A percentile compares a stretch with the other conserved stretches of the same genome.
These are phyloP conservation scores for Dendrocincla fuliginosa DNA, from an alignment of 2,797 vertebrate species.

Conservation along the genomic window DNA sequence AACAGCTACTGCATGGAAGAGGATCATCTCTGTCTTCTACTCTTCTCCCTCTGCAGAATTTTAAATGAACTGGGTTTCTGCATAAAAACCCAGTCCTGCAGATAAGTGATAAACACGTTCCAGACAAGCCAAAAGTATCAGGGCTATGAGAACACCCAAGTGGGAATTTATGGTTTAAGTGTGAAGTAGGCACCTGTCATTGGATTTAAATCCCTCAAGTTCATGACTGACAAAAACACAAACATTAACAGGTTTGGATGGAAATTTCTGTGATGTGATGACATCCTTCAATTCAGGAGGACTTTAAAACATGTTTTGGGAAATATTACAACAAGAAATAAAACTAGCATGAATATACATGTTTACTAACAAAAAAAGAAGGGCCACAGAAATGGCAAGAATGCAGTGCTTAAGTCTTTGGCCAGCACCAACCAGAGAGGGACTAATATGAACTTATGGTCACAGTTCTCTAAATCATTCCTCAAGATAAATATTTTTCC, in stretches of 20 bases:
- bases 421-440: neutral
- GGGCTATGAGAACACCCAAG: neutral
- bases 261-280: neutral
- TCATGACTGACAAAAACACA: neutral
- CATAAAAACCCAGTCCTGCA: neutral
- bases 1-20: neutral
- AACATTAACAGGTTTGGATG: neutral
- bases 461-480: neutral
- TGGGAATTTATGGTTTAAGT: neutral
- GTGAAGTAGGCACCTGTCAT: neutral
- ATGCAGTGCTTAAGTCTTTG: neutral
- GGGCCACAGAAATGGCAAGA: neutral
- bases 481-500: neutral
- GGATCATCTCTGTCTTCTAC: neutral
- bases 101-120: fast-evolving
- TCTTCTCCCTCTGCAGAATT: neutral
- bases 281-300: neutral
- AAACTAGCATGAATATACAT: neutral
- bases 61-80: neutral
- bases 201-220: neutral
- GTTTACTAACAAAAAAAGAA: neutral
- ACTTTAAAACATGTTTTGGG: neutral
- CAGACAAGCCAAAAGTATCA: neutral
- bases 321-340: neutral
- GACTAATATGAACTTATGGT: neutral